Evolutionary conservation across 2,888 invertebrate species (phyloP), one percentile per base, ranked within the genome.

Genomic region (Ceratothoa steindachneri): DNA sequence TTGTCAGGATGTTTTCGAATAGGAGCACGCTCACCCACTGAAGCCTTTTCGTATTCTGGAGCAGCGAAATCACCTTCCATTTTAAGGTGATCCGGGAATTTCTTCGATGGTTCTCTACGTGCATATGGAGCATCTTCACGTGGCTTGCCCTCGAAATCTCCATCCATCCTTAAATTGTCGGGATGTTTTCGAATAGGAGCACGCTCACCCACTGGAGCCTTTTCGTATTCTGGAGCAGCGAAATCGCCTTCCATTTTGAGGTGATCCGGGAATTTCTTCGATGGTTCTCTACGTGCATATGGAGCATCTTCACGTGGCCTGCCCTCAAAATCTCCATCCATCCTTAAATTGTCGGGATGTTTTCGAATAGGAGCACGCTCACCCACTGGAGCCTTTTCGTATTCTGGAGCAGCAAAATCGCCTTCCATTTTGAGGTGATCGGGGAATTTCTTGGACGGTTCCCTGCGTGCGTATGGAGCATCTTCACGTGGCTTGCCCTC

Each of bases 1-100:
- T 87, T 90, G 81, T 90, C 90, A n/a, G 85, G 83, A 7, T 73
- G 80, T 31, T 77, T 76, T 87, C 85, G 87, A 2, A 84, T 85
- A 28, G 84, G 86, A 80, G 87, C 85, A 51, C 85, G 85, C 51
- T 87, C 87, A 19, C 87, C 88, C 81, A 85, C 41, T 83, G 85
- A 3, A 82, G 1, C 81, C 81, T 84, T 84, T 82, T 83, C 87
- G 87, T 85, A 88, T 82, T 0, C 88, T 0, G 88, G 88, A 0
- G 82, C 83, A 81, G 84, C 87, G 80, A 88, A 88, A 1, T 88
- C 86, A 1, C 89, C 89, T 24, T 51, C 66, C 72, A 75, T 75
- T 4, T 60, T 64, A 0, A 75, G 60, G 29, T 72, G 69, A 31
- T 75, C 41, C n/a, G 66, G 15, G 51, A 66, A 52, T 53, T 67